Base-by-base conservation (phyloP, 2,888 invertebrate species). In the Calephelis perditalis region DNA sequence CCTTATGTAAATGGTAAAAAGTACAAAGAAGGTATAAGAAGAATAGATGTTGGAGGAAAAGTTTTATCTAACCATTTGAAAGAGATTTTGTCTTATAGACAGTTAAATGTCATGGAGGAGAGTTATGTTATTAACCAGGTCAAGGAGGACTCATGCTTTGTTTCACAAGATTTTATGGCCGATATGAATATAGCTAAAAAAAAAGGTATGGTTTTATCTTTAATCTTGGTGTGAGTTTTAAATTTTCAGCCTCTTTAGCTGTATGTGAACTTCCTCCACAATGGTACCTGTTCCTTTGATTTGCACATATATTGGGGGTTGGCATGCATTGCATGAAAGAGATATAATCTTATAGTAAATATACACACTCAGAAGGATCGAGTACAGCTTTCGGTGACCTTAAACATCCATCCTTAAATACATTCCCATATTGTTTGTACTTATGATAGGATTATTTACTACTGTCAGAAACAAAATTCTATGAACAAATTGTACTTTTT, bases 61-160 rank as follows among this genome's bases (percentile, higher is more conserved):
- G 93, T 97, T 9, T 81, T 99, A 64, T 99, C 99, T 0, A 99
- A 99, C 90, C 98, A 99, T 84, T 89, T 99, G 56, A 99, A 99
- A 81, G 99, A 99, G 83, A 94, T 99, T 12, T 94, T 99, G 69
- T 99, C 99, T 0, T 99, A 99, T 81, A 91, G 95, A 52, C 99
- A 99, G 77, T 85, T 99, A 55, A 97, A 99, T 90, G 98, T 99
- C 0, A 98, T 99, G 97, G 99, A 99, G 78, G 99, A 99, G 83
- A 98, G 98, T 0, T 98, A 96, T 85, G 98, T 99, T 0, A 97
- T 99, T 56, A 99, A 99, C 85, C 99, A 99, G 87, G 96, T 96
- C 0, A 99, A 99, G 82, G 99, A 99, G 84, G 99, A 99, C 79
- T 94, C 96, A 0, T 99, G 99, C 79, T 99, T 94, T 88, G 97